Evolutionary conservation across 2,888 invertebrate genomes (phyloP), one percentile per base, ranked within the genome.

Genomic region (Chaetoderma sp.): DNA sequence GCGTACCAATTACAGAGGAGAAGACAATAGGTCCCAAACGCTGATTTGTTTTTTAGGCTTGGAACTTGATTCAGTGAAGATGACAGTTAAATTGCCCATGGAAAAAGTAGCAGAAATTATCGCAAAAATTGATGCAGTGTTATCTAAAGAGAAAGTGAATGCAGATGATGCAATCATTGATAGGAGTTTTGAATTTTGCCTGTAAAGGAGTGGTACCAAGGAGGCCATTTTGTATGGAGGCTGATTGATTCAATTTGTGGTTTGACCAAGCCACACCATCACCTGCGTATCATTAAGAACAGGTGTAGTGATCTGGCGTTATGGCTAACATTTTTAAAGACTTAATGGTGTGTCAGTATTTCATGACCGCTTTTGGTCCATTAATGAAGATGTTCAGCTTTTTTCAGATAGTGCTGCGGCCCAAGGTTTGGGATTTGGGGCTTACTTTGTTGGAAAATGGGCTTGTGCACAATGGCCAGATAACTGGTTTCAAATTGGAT

Each of bases 301-400:
- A 63, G 63, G 13, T 39, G 49, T n/a, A 23, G 44, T 33, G 63
- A 67, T 49, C 21, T 67, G 25, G 16, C 47, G 8, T 30, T 68
- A 36, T 65, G 59, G 68, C 44, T 58, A 25, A 16, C 30, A 18
- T 63, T 64, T 50, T 55, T 63, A 6, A 18, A 45, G 4, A 8
- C 61, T 47, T 39, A 68, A 68, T 39, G 68, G 64, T 0, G 32
- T 65, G 1, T 49, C 58, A 23, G 27, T 65, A 5, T 70, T 70
- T 62, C 45, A 55, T 49, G 67, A 70, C 21, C 4, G 36, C n/a
- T 21, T 49, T 27, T 56, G 56, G 50, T 23, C 32, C n/a, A 57
- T 39, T 2, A 50, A 57, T 39, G 39, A 47, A 27, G 2, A 23
- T 6, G 33, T 63, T n/a, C 39, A 57, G 42, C 30, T 57, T 23